A percentile compares a stretch with the other conserved stretches of the same genome.
Evolutionary conservation across 2,888 invertebrate genomes (phyloP).

Genomic region (Xestia ashworthii): DNA sequence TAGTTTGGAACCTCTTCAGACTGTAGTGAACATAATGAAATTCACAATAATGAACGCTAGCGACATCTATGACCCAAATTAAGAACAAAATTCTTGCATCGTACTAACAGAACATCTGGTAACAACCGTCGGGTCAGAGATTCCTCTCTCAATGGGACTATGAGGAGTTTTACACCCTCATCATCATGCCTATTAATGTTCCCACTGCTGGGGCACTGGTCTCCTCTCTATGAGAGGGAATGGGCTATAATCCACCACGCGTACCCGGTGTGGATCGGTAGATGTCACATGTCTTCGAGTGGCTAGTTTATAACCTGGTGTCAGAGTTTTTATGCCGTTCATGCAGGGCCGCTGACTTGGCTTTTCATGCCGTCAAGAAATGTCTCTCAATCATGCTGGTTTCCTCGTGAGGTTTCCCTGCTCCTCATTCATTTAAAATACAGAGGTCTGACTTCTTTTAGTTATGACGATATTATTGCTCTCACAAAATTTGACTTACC

Average conservation of each 20-base stretch:
- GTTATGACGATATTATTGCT: background rate
- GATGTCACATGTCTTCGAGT: no score
- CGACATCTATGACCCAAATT: background rate
- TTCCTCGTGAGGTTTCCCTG: background rate
- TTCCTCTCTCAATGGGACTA: background rate
- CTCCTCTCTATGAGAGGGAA: no score
- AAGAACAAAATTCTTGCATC: background rate
- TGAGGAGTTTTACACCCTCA: background rate
- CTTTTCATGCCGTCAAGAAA: no score
- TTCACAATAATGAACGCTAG: background rate
- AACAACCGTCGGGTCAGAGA: background rate
- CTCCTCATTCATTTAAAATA: background rate
- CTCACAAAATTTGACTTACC: background rate
- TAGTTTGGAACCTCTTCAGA: background rate
- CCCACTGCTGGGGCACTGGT: no score
- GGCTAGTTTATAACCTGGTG: no score
- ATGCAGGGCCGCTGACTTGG: no score
- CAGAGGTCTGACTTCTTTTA: background rate
- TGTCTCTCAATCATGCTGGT: no score
- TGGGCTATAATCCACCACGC: no score
- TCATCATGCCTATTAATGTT: no score
- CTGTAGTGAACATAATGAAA: background rate
- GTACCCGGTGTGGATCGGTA: no score
- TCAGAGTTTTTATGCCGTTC: no score
- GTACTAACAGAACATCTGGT: background rate